Conservation (phyloP, 64 coral and sea anemone genomes). For the Dendronephthya gigantea region DNA sequence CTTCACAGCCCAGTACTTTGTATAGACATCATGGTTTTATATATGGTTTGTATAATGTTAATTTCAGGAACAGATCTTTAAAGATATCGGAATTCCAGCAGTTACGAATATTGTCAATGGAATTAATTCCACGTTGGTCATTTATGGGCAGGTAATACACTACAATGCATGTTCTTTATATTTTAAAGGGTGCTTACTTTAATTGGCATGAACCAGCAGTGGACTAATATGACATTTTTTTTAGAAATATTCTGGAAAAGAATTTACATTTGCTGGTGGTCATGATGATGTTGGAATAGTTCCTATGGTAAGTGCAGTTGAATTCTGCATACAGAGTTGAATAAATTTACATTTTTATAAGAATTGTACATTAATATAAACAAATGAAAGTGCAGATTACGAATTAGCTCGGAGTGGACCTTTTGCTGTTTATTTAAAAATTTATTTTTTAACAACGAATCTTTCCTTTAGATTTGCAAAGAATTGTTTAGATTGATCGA, state of each 20-base stretch:
- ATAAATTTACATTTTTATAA: neutral
- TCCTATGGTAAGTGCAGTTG: slow-evolving; percentile 49
- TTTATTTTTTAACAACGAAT: neutral
- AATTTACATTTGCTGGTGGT: slow-evolving; percentile 59
- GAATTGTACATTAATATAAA: neutral
- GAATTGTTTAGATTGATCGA: slow-evolving; percentile 76
- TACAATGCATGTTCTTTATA: neutral
- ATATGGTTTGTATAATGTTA: neutral
- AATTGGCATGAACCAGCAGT: neutral
- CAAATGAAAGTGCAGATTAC: no score
- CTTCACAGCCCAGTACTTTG: no score
- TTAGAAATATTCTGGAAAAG: slow-evolving; percentile 75
- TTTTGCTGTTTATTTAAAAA: neutral
- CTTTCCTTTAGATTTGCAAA: slow-evolving; percentile 57
- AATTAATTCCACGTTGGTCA: slow-evolving; percentile 67
- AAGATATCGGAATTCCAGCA: slow-evolving; percentile 72
- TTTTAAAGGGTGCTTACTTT: neutral
- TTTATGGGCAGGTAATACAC: slow-evolving; percentile 79
- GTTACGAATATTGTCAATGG: slow-evolving; percentile 54
- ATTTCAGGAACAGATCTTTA: slow-evolving; percentile 74
- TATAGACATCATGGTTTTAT: no score
- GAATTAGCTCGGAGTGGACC: no score
- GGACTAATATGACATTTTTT: neutral
- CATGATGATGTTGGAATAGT: slow-evolving; percentile 81
- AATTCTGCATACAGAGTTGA: neutral